phyloP scores from a whole-genome alignment of 2,797 vertebrate species.

The Liparis tanakae region DNA sequence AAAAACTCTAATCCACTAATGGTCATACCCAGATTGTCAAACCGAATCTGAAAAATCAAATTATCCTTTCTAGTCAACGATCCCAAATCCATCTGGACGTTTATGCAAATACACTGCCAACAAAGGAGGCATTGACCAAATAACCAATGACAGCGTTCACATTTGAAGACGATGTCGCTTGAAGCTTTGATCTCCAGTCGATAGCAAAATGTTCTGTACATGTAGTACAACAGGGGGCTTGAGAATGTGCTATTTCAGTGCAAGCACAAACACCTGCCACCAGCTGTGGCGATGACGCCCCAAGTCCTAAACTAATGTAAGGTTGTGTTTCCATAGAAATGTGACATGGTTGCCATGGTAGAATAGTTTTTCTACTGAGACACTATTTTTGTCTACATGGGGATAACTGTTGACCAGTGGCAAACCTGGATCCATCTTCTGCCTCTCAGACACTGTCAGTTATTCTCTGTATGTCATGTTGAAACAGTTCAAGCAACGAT shows the following conservation, averaged over 20 bases:
- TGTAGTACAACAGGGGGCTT: background rate
- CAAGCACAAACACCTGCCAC: slow-evolving; percentile 5
- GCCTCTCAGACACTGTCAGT: background rate
- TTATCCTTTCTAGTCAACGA: background rate
- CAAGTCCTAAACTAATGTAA: slow-evolving; percentile 45
- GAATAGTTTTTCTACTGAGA: slow-evolving; percentile 39
- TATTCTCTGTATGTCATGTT: background rate
- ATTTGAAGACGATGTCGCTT: background rate
- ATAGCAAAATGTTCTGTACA: background rate
- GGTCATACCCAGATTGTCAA: background rate
- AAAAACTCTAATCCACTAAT: background rate
- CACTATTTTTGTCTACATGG: slow-evolving; percentile 63
- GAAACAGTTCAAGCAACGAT: background rate
- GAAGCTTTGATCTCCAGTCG: background rate
- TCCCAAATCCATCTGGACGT: background rate
- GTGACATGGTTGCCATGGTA: slow-evolving; percentile 76
- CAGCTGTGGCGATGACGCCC: slow-evolving; percentile 14
- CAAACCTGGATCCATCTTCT: slow-evolving; percentile 8
- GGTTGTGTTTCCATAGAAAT: slow-evolving; percentile 82
- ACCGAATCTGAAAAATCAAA: background rate
- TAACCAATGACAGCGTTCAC: background rate
- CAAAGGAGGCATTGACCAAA: background rate
- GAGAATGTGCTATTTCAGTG: background rate
- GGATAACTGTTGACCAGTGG: slow-evolving; percentile 35
- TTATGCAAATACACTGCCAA: background rate